Conservation (phyloP, 1,140 invertebrate genomes). For the Gonatopus flavifemur region DNA sequence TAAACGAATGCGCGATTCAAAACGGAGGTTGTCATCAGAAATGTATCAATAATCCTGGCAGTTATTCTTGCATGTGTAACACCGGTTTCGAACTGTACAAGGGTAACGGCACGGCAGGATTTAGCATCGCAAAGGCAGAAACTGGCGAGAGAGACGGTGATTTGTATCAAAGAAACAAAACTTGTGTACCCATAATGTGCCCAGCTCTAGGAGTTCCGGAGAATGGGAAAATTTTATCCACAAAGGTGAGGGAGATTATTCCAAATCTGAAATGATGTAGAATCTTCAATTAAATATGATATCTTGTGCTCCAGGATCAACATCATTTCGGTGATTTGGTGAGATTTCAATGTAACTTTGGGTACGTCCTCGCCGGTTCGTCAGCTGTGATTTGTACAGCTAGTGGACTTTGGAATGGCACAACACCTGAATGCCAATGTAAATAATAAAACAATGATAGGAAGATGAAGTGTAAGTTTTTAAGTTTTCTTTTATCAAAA, state of each 20-base stretch:
- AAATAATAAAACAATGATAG: constrained; percentile 49
- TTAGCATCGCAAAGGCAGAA: constrained; percentile 77
- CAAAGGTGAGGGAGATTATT: constrained; percentile 58
- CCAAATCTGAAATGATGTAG: neutral
- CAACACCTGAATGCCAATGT: constrained; percentile 90
- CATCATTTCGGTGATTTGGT: constrained; percentile 91
- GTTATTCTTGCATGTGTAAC: constrained; percentile 87
- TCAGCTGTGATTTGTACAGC: constrained; percentile 84
- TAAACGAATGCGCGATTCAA: constrained; percentile 86
- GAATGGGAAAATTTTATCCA: constrained; percentile 86
- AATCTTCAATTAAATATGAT: neutral
- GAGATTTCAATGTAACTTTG: constrained; percentile 93
- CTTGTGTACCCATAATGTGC: constrained; percentile 92
- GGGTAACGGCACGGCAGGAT: constrained; percentile 90
- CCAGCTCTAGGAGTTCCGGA: constrained; percentile 77
- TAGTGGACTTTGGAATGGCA: constrained; percentile 91
- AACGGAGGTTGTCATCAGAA: constrained; percentile 95
- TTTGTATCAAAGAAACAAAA: constrained; percentile 89
- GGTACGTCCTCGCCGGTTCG: constrained; percentile 87
- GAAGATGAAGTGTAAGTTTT: too few species aligned
- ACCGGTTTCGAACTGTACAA: constrained; percentile 90
- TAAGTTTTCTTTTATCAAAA: neutral
- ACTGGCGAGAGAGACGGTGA: constrained; percentile 86
- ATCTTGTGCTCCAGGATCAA: constrained; percentile 54
- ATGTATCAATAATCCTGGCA: constrained; percentile 86